Evolutionary conservation across 2,113 vertebrate species (phyloP), one percentile per base, ranked within the genome.

Genomic region (Myocastor coypus): DNA sequence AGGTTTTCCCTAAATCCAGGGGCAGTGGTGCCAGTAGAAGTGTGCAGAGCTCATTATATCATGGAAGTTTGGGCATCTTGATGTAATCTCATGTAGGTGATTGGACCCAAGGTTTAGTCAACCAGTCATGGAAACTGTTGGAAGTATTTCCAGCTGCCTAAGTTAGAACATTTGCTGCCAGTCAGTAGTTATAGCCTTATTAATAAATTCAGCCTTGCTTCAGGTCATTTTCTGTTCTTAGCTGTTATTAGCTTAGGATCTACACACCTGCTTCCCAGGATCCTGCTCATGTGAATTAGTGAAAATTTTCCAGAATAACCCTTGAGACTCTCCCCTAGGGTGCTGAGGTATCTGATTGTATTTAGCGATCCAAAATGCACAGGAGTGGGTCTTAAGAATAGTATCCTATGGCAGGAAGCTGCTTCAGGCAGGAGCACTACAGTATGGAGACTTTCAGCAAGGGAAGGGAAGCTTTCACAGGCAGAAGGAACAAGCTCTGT

Each of bases 181-280:
- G 40, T 91, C 64, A 91, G 64, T 77, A 75, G 92, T 13, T 57
- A 9, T 42, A 40, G 55, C 57, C 80, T 94, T 73, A 87, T 55
- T 89, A 75, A 68, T 73, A 83, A 91, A 81, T 80, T 68, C 87
- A 91, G 68, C 42, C 16, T 88, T 9, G n/a, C n/a, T 66, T 75
- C 63, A 86, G 46, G 28, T 55, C 83, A 61, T 82, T 91, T 94
- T 94, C 83, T 82, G 9, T 95, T 91, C 61, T 93, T 83, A 77
- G 59, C 32, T 75, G 40, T 64, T 75, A 50, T 66, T 50, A 75
- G 26, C 34, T 30, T 84, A 34, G 59, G 85, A 69, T 66, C 20
- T 61, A 89, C 37, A 63, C 37, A 87, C 17, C 59, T 68, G 20
- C 66, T 91, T 30, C 94, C 19, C n/a, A 91, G 68, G 26, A 19